Evolutionary conservation across 53 echinoderm and acorn worm species (phyloP).

Genomic region (Holothuria leucospilota): DNA sequence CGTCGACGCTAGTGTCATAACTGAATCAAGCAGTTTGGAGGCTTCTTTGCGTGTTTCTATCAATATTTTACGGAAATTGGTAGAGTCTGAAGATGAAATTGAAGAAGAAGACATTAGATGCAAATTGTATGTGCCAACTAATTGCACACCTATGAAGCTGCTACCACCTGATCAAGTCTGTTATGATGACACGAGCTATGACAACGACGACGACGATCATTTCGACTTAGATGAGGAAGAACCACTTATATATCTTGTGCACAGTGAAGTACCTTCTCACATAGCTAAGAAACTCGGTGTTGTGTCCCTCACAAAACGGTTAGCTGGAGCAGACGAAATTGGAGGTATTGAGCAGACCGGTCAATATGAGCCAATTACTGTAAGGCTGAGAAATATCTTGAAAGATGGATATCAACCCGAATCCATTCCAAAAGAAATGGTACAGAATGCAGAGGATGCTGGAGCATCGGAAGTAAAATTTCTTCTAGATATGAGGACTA

Average conservation of each 20-base stretch:
- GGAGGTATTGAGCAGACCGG: conserved; percentile 56
- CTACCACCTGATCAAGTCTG: conserved; percentile 21
- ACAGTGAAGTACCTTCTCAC: conserved; percentile 28
- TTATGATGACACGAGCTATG: conserved; percentile 26
- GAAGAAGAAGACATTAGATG: neutral
- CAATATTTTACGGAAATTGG: conserved; percentile 29
- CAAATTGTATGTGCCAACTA: conserved; percentile 38
- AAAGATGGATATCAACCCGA: conserved; percentile 47
- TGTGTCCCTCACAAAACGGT: conserved; percentile 51
- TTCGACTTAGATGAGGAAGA: conserved; percentile 39
- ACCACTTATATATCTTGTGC: conserved; percentile 32
- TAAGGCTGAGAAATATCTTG: conserved; percentile 59
- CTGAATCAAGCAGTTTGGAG: too few species aligned
- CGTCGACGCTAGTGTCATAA: too few species aligned
- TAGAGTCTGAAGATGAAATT: neutral
- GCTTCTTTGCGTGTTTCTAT: neutral
- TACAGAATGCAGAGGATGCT: conserved; percentile 95
- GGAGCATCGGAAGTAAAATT: conserved; percentile 86
- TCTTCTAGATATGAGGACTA: conserved; percentile 79
- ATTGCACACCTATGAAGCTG: neutral
- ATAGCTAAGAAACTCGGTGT: conserved; percentile 46
- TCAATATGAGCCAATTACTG: conserved; percentile 65
- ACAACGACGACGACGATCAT: neutral
- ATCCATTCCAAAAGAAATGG: conserved; percentile 75
- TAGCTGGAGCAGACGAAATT: conserved; percentile 52